Percentiles rank a stretch among this genome's conserved stretches.
phyloP scores from a whole-genome alignment of 2,797 vertebrate genomes.

The Arctocebus calabarensis region DNA sequence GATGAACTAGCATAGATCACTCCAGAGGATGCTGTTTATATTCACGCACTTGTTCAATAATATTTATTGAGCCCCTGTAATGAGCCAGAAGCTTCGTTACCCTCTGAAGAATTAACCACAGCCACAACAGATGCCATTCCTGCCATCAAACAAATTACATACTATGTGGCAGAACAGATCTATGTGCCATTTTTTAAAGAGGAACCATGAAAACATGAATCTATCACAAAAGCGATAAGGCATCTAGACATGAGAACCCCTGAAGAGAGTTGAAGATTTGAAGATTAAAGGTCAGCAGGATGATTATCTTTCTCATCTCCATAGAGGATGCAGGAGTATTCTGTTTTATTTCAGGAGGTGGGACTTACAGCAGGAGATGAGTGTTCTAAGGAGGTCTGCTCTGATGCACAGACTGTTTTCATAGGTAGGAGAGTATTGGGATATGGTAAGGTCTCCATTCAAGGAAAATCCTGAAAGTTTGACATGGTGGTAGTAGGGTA shows the following conservation, averaged over 20 bases:
- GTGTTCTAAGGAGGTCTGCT: background rate
- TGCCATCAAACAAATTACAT: background rate
- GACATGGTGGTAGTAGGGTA: background rate
- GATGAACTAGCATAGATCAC: background rate
- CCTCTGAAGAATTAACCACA: background rate
- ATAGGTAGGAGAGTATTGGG: background rate
- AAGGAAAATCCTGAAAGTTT: background rate
- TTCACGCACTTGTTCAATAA: background rate
- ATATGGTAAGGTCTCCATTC: background rate
- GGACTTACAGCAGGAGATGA: background rate
- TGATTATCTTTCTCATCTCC: background rate
- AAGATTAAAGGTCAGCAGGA: conserved; percentile 15
- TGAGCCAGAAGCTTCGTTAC: conserved; percentile 35
- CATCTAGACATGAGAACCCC: conserved; percentile 8
- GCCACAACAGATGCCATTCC: conserved; percentile 8
- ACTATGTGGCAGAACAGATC: conserved; percentile 23
- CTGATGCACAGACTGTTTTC: background rate
- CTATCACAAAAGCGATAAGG: conserved; percentile 16
- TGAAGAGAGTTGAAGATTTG: conserved; percentile 4
- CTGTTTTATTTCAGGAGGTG: conserved; percentile 45
- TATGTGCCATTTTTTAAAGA: conserved; percentile 36
- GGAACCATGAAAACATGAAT: conserved; percentile 8
- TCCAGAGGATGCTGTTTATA: background rate
- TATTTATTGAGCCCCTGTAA: background rate
- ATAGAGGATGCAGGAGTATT: background rate